Evolutionary conservation across 2,888 invertebrate species (phyloP).

Genomic region (Noctua comes): DNA sequence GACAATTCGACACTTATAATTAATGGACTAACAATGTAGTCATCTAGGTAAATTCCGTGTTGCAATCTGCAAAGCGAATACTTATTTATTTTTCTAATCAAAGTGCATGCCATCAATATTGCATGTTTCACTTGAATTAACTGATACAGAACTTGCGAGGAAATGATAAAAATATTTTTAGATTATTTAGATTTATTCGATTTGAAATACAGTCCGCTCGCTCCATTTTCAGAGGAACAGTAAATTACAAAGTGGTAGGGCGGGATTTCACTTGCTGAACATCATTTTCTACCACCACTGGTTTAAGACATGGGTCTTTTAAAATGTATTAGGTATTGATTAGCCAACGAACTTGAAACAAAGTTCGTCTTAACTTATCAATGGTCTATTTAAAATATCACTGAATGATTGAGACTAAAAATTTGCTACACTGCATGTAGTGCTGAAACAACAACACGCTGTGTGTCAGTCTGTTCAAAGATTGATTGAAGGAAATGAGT

Average conservation of each 20-base stretch:
- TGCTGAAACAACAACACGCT: slow-evolving; percentile 18
- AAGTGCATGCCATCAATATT: neutral
- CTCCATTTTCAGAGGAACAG: neutral
- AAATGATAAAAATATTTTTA: neutral
- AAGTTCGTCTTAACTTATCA: neutral
- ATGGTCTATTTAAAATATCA: neutral
- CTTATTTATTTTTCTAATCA: slow-evolving; percentile 9
- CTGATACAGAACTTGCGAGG: neutral
- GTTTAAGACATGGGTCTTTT: neutral
- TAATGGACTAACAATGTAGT: slow-evolving; percentile 30
- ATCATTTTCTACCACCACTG: neutral
- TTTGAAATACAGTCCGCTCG: neutral
- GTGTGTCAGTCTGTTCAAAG: slow-evolving; percentile 31
- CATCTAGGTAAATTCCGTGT: neutral
- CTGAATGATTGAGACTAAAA: neutral
- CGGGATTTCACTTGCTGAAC: neutral
- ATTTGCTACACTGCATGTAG: neutral
- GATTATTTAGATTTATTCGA: too few species aligned
- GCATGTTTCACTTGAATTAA: neutral
- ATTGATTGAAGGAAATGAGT: slow-evolving; percentile 52
- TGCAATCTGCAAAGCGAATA: slow-evolving; percentile 10
- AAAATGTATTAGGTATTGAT: neutral
- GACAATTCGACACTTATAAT: neutral
- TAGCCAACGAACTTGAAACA: neutral
- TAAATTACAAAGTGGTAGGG: neutral